Percentiles rank a stretch among this genome's conserved stretches.
Evolutionary conservation across 2,113 vertebrate genomes (phyloP).

Genomic region (Xiphophorus couchianus): DNA sequence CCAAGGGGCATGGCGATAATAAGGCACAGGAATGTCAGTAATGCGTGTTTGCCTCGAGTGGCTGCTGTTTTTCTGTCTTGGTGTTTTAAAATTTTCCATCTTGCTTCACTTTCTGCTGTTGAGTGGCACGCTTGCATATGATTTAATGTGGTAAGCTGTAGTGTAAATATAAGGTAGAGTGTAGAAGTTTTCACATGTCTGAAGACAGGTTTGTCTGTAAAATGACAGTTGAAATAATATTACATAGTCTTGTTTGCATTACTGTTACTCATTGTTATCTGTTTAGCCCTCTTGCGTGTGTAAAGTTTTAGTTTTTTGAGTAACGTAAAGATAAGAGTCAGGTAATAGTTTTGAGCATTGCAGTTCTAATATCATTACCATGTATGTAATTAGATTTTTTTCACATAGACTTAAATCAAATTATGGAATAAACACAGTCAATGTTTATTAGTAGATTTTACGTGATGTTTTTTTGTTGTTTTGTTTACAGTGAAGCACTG

Average conservation of each 20-base stretch:
- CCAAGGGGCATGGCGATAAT: conserved; percentile 66
- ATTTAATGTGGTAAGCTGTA: too few species aligned
- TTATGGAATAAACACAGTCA: too few species aligned
- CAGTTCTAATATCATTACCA: not conserved
- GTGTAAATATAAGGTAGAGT: not conserved
- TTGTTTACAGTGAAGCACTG: not conserved
- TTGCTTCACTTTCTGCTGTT: not conserved
- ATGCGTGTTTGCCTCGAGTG: conserved; percentile 39
- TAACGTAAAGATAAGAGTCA: not conserved
- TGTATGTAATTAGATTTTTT: not conserved
- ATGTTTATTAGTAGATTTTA: too few species aligned
- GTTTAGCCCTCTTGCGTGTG: not conserved
- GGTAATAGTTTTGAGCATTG: not conserved
- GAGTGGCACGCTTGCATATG: not conserved
- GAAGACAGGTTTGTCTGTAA: not conserved
- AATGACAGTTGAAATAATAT: not conserved
- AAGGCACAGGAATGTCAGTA: conserved; percentile 63
- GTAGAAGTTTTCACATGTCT: not conserved
- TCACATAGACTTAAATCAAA: not conserved
- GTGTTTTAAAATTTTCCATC: conserved; percentile 4
- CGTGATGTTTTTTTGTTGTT: too few species aligned
- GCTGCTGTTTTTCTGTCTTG: conserved; percentile 28
- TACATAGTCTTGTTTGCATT: not conserved
- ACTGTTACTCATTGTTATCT: not conserved
- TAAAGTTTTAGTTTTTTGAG: not conserved